Percentiles rank a stretch among this genome's conserved stretches.
These are phyloP conservation scores for Bombus breviceps DNA, from an alignment of 1,140 invertebrate genomes.

Conservation along the genomic window DNA sequence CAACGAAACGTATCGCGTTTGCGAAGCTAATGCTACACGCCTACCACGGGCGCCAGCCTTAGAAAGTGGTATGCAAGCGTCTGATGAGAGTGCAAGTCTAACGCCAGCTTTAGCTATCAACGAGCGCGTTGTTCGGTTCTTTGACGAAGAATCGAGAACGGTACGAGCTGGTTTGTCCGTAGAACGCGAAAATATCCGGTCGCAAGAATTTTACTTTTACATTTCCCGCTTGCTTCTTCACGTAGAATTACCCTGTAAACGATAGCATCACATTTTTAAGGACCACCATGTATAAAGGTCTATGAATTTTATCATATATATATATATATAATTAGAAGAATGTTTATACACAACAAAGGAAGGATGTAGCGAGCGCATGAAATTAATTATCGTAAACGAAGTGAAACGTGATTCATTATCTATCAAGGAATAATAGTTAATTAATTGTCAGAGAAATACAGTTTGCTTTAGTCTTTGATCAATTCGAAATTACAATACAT, in stretches of 20 bases:
- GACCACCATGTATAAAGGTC: background rate
- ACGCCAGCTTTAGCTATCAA: slow-evolving; percentile 28
- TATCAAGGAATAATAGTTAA: background rate
- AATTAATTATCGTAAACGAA: background rate
- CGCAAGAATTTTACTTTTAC: too few relatives aligned
- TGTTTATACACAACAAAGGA: background rate
- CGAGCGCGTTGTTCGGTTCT: slow-evolving; percentile 5
- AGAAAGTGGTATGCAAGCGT: slow-evolving; percentile 39
- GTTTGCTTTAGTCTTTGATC: background rate
- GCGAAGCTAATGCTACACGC: slow-evolving; percentile 38
- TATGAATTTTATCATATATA: background rate
- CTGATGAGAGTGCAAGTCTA: slow-evolving; percentile 42
- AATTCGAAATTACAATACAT: background rate
- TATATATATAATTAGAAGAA: background rate
- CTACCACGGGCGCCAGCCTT: slow-evolving; percentile 44
- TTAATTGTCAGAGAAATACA: background rate
- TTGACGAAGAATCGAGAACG: background rate
- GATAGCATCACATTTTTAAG: too few relatives aligned
- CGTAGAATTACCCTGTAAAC: too few relatives aligned
- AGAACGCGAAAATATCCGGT: background rate
- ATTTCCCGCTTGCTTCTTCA: too few relatives aligned
- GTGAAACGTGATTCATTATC: slow-evolving; percentile 6
- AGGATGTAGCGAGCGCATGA: background rate
- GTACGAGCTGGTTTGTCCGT: too few relatives aligned
- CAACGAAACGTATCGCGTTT: slow-evolving; percentile 30